phyloP scores from a whole-genome alignment of 2,888 invertebrate species.

The Oscheius sp. region DNA sequence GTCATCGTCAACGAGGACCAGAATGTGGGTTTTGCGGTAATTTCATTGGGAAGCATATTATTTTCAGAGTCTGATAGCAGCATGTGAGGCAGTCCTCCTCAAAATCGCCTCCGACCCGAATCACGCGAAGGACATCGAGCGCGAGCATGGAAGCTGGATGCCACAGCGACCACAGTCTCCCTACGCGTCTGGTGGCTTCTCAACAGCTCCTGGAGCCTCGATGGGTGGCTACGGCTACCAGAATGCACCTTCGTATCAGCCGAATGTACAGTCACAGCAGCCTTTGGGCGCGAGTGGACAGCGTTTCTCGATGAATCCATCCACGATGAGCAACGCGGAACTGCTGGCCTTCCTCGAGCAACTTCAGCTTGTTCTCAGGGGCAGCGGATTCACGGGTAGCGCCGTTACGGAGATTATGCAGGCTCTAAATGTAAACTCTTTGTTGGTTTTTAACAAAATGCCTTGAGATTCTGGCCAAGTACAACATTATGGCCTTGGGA shows the following conservation, averaged over 20 bases:
- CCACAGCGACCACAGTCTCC: conserved; percentile 3
- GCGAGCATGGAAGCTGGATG: neutral
- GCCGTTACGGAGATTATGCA: conserved; percentile 88
- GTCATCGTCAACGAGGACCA: conserved; percentile 96
- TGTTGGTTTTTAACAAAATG: neutral
- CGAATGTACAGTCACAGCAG: neutral
- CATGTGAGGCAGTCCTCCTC: conserved; percentile 91
- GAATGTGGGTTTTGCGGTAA: neutral
- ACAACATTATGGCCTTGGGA: conserved; percentile 87
- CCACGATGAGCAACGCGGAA: conserved; percentile 36
- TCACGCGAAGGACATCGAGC: conserved; percentile 59
- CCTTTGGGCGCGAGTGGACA: neutral
- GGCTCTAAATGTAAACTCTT: conserved; percentile 80
- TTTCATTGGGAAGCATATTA: neutral
- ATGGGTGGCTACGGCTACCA: conserved; percentile 13
- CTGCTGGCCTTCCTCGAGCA: conserved; percentile 84
- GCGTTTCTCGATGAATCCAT: conserved; percentile 60
- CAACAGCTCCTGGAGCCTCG: no score
- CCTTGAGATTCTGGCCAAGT: conserved; percentile 85
- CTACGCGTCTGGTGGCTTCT: no score
- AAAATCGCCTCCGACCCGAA: conserved; percentile 98
- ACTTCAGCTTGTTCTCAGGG: conserved; percentile 86
- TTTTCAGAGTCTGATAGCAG: conserved; percentile 74
- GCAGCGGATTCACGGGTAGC: conserved; percentile 88
- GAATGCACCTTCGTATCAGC: neutral